Evolutionary conservation across 2,888 invertebrate species (phyloP), one percentile per base, ranked within the genome.

Genomic region (Polyploca ridens): DNA sequence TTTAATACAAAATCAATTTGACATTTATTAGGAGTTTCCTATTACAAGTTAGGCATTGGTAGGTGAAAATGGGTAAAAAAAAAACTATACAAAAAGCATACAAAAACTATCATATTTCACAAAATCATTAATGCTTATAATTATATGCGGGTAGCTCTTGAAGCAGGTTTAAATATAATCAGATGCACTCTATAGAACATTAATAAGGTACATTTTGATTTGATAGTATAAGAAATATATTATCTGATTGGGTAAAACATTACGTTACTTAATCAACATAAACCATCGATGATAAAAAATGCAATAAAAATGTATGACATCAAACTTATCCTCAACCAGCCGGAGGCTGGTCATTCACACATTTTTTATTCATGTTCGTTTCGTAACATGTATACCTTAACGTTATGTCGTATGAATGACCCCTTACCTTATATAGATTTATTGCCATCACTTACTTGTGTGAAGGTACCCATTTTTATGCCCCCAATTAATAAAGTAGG

Each of bases 361-460:
- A 86, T 82, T 85, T 85, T 85, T 87, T 84, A 82, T 81, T 78
- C 77, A 77, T 82, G 77, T 77, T 74, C 69, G 77, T 90, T 88
- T 81, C 79, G 73, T 78, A 79, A 83, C 65, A 59, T 58, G 58
- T n/a, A 54, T 62, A 62, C 73, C 76, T 75, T 78, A 69, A 77
- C 74, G 66, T 70, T 68, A 71, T 74, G 74, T 69, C 54, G 54
- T 54, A 78, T 74, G 76, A 71, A 73, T 88, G 85, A 87, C 84
- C 86, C 87, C 79, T 83, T 84, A 73, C 88, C 87, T 82, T 87
- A 81, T 83, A 79, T 65, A 82, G 83, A 81, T 79, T 83, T 80
- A 81, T 80, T 70, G 72, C 74, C 69, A 69, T 68, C 73, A 68
- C 76, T 74, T 68, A 67, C 69, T 73, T 65, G 68, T 68, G 64